These are phyloP conservation scores for Phyllotreta cruciferae DNA, from an alignment of 2,888 invertebrate species.

Conservation along the genomic window DNA sequence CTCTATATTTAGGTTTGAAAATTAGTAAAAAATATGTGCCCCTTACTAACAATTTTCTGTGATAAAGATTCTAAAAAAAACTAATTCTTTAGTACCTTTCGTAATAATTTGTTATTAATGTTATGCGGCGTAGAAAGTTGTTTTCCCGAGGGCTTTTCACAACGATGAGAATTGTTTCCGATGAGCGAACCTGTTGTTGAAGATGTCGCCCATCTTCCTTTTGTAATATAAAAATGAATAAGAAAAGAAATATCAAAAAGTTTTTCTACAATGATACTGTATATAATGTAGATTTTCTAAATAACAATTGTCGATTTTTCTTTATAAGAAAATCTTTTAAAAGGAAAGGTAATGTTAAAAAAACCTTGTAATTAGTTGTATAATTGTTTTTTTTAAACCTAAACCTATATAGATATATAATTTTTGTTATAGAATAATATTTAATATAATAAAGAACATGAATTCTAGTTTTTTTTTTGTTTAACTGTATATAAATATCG, in stretches of 20 bases:
- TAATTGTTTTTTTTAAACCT: slow-evolving; percentile 56
- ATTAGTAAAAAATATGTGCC: no score
- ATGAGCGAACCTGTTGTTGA: slow-evolving; percentile 30
- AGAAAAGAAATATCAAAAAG: slow-evolving; percentile 41
- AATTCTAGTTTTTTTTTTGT: slow-evolving; percentile 48
- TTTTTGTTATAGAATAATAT: slow-evolving; percentile 60
- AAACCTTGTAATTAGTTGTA: slow-evolving; percentile 60
- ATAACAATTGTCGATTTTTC: slow-evolving; percentile 54
- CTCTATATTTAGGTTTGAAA: no score
- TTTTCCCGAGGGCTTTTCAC: not conserved
- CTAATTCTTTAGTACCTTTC: no score
- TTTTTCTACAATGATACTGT: slow-evolving; percentile 49
- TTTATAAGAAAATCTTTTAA: slow-evolving; percentile 59
- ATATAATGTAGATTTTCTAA: slow-evolving; percentile 58
- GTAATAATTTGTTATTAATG: no score
- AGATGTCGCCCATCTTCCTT: slow-evolving; percentile 32
- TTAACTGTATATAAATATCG: slow-evolving; percentile 43
- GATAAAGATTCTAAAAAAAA: no score
- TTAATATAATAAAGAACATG: slow-evolving; percentile 55
- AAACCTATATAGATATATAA: slow-evolving; percentile 55
- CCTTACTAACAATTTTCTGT: no score
- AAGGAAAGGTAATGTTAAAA: slow-evolving; percentile 53
- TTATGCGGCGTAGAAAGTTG: not conserved
- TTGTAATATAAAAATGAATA: slow-evolving; percentile 32
- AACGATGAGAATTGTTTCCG: slow-evolving; percentile 36